Conservation (phyloP, 2,888 invertebrate species). For the Fragum whitleyi region DNA sequence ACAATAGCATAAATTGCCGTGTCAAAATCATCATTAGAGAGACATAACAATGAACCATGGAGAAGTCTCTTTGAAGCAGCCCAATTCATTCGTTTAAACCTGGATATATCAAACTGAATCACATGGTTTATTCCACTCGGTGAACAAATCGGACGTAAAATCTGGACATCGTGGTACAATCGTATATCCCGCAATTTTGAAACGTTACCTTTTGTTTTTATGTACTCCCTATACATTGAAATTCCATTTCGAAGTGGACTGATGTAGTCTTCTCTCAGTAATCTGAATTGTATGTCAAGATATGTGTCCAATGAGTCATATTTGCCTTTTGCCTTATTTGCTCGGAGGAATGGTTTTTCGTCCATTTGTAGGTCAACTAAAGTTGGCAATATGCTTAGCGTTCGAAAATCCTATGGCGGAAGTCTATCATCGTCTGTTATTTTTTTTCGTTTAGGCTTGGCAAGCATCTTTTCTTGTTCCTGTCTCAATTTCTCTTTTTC, state of each 20-base stretch:
- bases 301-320: slow-evolving; percentile 90
- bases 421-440: background rate
- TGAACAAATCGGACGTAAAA: slow-evolving; percentile 75
- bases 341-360: slow-evolving; percentile 86
- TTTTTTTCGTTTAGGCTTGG: slow-evolving; percentile 1
- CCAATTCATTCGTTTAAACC: slow-evolving; percentile 81
- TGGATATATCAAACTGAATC: slow-evolving; percentile 55
- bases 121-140: slow-evolving; percentile 56
- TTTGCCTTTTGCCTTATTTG: slow-evolving; percentile 88
- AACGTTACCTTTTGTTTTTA: slow-evolving; percentile 66
- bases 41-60: slow-evolving; percentile 90
- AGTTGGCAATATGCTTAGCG: slow-evolving; percentile 76
- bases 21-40: slow-evolving; percentile 90
- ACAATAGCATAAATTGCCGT: slow-evolving; percentile 90
- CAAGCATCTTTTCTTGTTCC: background rate
- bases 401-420: slow-evolving; percentile 63
- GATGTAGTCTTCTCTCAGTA: slow-evolving; percentile 93
- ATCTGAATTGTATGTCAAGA: slow-evolving; percentile 91
- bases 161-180: slow-evolving; percentile 59
- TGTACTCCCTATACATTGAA: slow-evolving; percentile 87
- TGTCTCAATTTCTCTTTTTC: slow-evolving; percentile 1
- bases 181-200: slow-evolving; percentile 54
- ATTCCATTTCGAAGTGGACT: slow-evolving; percentile 90
- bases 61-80: slow-evolving; percentile 88
- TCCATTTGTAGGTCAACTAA: slow-evolving; percentile 81